phyloP scores from a whole-genome alignment of 2,888 invertebrate species.

The Microchrysa polita region DNA sequence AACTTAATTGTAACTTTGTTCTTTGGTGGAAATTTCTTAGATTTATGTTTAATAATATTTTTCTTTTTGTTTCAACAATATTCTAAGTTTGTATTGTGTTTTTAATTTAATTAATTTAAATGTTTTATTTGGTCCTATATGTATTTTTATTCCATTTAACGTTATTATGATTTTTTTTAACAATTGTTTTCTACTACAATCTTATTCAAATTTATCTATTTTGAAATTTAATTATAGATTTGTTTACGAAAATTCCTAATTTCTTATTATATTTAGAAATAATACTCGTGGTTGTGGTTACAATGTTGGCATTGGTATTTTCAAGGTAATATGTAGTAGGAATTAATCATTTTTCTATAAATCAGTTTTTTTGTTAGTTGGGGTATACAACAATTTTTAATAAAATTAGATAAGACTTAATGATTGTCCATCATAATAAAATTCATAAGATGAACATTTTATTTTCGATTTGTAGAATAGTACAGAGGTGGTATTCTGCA shows the following conservation, averaged over 20 bases:
- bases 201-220: too few relatives aligned
- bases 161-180: background rate
- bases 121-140: constrained; percentile 15
- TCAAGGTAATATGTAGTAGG: background rate
- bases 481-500: too few relatives aligned
- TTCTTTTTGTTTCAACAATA: background rate
- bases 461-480: too few relatives aligned
- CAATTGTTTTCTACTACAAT: background rate
- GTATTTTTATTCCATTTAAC: background rate
- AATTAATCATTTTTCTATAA: too few relatives aligned
- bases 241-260: too few relatives aligned
- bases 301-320: constrained; percentile 9
- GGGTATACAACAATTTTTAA: too few relatives aligned
- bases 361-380: too few relatives aligned
- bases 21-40: background rate
- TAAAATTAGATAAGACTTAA: too few relatives aligned
- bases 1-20: too few relatives aligned
- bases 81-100: background rate
- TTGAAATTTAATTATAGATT: too few relatives aligned
- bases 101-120: background rate
- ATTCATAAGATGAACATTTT: too few relatives aligned
- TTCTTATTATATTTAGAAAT: background rate
- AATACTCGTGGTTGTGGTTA: background rate
- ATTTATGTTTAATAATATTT: background rate
- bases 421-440: too few relatives aligned